Evolutionary conservation across 2,797 vertebrate species (phyloP), one percentile per base, ranked within the genome.

Genomic region (Sebastes elongatus): DNA sequence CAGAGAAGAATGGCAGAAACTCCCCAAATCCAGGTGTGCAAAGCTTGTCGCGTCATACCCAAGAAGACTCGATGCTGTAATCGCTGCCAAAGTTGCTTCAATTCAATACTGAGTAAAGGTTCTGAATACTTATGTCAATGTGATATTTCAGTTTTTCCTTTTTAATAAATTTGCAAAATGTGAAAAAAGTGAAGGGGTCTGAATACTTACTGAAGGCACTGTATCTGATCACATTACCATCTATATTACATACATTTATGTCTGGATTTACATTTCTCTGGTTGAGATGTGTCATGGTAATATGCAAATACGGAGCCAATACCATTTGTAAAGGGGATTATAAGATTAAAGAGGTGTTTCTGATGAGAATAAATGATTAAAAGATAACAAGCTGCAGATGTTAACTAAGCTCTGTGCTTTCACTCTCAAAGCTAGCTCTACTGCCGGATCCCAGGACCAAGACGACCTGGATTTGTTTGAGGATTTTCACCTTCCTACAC

Each of bases 401-500:
- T 59, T 75, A 46, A 81, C 60, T 60, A 11, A 65, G 6, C 5
- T 14, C 10, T 78, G 56, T 81, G 28, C 32, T 88, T 81, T 67
- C 65, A 10, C 56, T 73, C 53, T 62, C 46, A 53, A 77, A 93
- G 91, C 70, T 0, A 81, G 42, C 25, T 74, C 82, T 13, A 61
- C 80, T 74, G 79, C 86, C 68, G 92, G 79, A 76, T 86, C 89
- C 25, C 90, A 93, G 76, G 88, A 91, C 4, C 88, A 78, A 61
- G 74, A 81, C 2, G 80, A 83, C 3, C 16, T 16, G 1, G 71
- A 76, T 33, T 6, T 81, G 13, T 66, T 76, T 20, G 74, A 81
- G 32, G 64, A 32, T 3, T 60, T 7, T 22, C 20, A 16, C 18
- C 10, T 80, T 42, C 75, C 91, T 20, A 35, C 42, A 30, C 81